Base-by-base conservation (phyloP, 2,113 vertebrate genomes). In the Cromileptes altivelis region DNA sequence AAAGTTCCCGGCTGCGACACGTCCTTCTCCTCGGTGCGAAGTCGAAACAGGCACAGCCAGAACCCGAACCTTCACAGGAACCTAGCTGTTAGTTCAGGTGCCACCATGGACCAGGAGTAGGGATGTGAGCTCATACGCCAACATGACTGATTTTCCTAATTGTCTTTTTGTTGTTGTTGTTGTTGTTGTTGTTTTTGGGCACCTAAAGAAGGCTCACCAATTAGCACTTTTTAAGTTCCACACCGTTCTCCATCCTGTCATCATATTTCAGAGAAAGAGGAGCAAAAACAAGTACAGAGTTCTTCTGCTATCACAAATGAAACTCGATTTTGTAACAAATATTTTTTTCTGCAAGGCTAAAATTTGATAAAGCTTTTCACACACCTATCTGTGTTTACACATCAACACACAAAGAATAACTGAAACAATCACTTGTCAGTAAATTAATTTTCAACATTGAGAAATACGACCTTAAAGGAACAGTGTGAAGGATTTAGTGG, bases 41-140 rank as follows among this genome's bases (percentile, higher is more conserved):
- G 98, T 86, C 95, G 98, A 58, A 99, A 99, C 90, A 88, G 98
- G 55, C 98, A 99, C 94, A 99, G 98, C 91, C 98, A 99, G 94
- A 99, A 99, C 86, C 98, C 97, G 15, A 99, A 99, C 90, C 96
- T 99, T 85, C 98, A 99, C 94, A 96, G 96, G 88, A 97, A 97
- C 92, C 95, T 98, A 60, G 85, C 93, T 19, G 84, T 94, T 1
- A 89, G 84, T 70, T 88, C 89, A 63, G 85, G 88, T 4, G 52
- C 86, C 15, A 4, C 74, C 1, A 55, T 85, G 45, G 88, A 89
- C 17, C 92, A 94, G 50, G 91, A 94, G 82, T 95, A 95, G 73
- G 55, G 60, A 40, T 85, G 30, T 53, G 30, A 81, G n/a, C 62
- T 78, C 6, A 40, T 23, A 69, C 42, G 40, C 40, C 53, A 55